Percentiles rank a stretch among this genome's conserved stretches.
Conservation (phyloP, 2,113 vertebrate genomes). For the Corythaeola cristata region DNA sequence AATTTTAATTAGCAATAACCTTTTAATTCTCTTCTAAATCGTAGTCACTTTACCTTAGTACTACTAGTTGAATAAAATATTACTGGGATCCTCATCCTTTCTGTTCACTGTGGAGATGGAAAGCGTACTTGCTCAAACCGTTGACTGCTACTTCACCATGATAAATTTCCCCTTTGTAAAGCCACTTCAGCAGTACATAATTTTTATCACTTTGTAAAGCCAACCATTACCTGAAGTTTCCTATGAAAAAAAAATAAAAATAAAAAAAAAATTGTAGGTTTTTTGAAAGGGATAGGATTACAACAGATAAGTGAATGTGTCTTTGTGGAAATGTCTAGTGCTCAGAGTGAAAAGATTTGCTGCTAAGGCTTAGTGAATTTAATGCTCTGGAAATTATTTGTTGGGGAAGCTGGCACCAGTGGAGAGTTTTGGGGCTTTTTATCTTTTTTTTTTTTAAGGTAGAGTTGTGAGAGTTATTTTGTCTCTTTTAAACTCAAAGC, state of each 20-base stretch:
- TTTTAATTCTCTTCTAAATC: not conserved
- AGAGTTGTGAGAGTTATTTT: not conserved
- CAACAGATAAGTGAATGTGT: not conserved
- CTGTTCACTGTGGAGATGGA: not conserved
- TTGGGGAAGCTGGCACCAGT: not conserved
- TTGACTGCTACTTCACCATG: not conserved
- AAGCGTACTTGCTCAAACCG: not conserved
- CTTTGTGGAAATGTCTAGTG: not conserved
- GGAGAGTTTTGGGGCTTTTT: not conserved
- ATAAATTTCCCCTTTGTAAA: not conserved
- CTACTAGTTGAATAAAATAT: not conserved
- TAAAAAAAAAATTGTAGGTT: too few relatives aligned
- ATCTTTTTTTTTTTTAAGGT: not conserved
- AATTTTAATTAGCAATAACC: not conserved
- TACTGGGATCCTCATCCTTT: not conserved
- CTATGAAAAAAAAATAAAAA: too few relatives aligned
- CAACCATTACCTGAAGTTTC: not conserved
- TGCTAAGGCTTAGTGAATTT: not conserved
- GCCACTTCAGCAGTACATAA: not conserved
- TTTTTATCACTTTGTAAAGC: not conserved
- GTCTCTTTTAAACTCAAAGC: not conserved
- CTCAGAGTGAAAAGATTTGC: not conserved
- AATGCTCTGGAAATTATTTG: not conserved
- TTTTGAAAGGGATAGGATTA: not conserved
- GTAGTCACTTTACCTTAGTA: not conserved